Conservation (phyloP, 2,113 vertebrate species). For the Bufo gargarizans region DNA sequence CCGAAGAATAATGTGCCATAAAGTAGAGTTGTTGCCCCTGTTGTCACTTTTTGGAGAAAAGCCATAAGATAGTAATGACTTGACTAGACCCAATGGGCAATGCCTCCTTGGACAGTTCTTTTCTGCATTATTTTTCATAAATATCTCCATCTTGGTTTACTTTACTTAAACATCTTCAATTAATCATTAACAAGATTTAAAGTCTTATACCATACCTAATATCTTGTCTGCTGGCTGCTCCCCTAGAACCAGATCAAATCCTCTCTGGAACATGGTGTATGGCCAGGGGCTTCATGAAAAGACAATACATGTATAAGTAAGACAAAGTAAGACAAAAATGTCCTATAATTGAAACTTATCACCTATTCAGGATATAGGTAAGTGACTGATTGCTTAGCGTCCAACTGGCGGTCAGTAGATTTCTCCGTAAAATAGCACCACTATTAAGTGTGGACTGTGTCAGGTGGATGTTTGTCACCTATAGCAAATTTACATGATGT, state of each 20-base stretch:
- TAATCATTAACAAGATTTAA: background rate
- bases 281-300: constrained; percentile 89
- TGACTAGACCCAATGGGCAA: background rate
- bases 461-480: no score
- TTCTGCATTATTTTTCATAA: background rate
- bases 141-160: background rate
- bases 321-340: background rate
- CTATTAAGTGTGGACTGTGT: no score
- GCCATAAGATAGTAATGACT: background rate
- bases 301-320: background rate
- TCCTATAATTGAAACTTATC: no score
- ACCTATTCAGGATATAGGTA: no score
- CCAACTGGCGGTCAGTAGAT: no score
- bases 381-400: no score
- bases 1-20: no score
- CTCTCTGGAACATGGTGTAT: constrained; percentile 97
- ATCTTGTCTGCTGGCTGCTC: constrained; percentile 99
- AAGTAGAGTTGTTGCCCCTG: no score
- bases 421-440: no score
- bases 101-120: background rate
- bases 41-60: no score
- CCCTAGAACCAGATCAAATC: constrained; percentile 96
- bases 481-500: no score
- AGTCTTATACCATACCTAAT: constrained; percentile 84
- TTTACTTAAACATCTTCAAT: background rate